Evolutionary conservation across 2,113 vertebrate species (phyloP).

Genomic region (Calidris pygmaea): DNA sequence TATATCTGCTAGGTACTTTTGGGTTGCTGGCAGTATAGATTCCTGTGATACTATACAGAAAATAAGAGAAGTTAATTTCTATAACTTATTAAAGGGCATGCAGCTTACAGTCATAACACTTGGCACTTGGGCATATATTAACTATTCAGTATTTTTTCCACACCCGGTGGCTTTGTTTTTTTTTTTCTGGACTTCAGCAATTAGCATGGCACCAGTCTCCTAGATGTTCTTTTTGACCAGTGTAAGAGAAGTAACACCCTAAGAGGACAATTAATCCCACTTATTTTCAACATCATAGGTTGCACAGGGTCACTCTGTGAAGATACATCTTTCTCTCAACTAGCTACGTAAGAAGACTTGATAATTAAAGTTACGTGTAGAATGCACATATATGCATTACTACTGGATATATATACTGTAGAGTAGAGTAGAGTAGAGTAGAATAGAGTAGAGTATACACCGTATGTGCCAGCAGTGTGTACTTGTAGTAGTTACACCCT

Average conservation of each 20-base stretch:
- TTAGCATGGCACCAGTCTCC: background rate
- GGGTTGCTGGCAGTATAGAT: background rate
- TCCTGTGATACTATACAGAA: background rate
- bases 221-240: background rate
- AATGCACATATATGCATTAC: background rate
- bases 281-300: background rate
- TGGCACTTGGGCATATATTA: background rate
- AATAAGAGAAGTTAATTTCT: background rate
- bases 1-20: background rate
- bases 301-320: background rate
- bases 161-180: accelerated
- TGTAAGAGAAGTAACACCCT: background rate
- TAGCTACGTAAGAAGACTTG: background rate
- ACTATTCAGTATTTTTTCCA: background rate
- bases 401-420: background rate
- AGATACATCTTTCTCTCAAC: background rate
- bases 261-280: background rate
- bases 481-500: background rate
- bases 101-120: background rate
- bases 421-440: background rate
- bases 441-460: background rate
- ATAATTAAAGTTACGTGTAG: background rate
- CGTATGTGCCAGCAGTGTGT: background rate
- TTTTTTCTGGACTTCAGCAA: background rate
- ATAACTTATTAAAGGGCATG: background rate